phyloP scores from a whole-genome alignment of 2,797 vertebrate genomes.

The Xenentodon cancila region DNA sequence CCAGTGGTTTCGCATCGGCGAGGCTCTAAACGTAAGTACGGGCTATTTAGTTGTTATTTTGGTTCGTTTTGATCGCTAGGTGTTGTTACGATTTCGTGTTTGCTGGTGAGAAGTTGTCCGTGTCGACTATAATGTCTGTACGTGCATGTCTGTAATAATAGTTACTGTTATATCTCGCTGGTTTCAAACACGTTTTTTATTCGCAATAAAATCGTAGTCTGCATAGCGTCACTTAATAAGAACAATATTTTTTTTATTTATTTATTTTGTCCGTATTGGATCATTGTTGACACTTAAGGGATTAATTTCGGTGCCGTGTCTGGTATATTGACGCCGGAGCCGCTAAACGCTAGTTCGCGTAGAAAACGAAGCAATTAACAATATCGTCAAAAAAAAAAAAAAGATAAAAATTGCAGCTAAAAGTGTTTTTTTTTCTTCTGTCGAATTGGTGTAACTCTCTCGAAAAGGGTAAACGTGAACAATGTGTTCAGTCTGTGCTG shows the following conservation, averaged over 20 bases:
- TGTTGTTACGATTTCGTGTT: conserved; percentile 18
- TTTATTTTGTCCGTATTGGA: neutral
- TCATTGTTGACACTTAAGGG: conserved; percentile 6
- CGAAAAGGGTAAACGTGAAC: conserved; percentile 12
- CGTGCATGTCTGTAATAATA: too few relatives aligned
- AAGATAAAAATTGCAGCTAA: neutral
- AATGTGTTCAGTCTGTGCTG: conserved; percentile 33
- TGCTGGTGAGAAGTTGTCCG: conserved; percentile 5
- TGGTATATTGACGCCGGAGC: conserved; percentile 6
- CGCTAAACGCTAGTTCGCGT: neutral
- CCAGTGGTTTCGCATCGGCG: conserved; percentile 56
- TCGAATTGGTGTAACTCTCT: neutral
- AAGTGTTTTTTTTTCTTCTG: neutral
- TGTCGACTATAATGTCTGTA: conserved; percentile 14
- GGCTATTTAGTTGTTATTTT: neutral
- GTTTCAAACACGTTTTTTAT: neutral
- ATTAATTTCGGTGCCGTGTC: conserved; percentile 11
- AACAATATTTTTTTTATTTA: too few relatives aligned
- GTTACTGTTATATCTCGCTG: neutral
- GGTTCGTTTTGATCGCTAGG: neutral
- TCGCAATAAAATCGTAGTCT: accelerated
- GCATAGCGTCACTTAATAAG: neutral
- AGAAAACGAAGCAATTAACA: neutral
- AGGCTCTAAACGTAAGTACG: conserved; percentile 75
- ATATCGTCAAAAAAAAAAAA: neutral